Evolutionary conservation across 2,797 vertebrate species (phyloP).

Genomic region (Garrulus glandarius): DNA sequence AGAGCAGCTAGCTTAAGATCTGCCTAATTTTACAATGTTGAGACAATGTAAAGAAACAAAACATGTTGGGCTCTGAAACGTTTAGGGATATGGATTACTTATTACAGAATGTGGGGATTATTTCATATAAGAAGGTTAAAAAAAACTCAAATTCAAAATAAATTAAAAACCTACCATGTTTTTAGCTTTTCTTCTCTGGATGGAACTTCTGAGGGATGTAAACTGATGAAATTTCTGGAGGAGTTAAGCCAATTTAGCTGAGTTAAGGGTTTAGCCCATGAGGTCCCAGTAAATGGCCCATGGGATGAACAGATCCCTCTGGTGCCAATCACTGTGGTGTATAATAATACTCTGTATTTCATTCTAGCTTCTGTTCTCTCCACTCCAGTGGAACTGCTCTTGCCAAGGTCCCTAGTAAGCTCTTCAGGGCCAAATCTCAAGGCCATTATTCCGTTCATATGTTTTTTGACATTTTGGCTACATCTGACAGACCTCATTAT

Average conservation of each 20-base stretch:
- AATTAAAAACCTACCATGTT: background rate
- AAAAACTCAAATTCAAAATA: background rate
- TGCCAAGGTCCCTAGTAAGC: slow-evolving; percentile 49
- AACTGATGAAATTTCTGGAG: background rate
- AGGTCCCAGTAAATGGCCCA: background rate
- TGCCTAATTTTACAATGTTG: slow-evolving; percentile 6
- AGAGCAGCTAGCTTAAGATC: slow-evolving; percentile 21
- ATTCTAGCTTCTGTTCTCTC: slow-evolving; percentile 44
- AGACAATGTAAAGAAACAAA: background rate
- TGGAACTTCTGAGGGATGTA: background rate
- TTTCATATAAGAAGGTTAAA: background rate
- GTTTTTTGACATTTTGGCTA: slow-evolving; percentile 57
- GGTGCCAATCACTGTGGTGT: background rate
- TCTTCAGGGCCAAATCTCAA: slow-evolving; percentile 52
- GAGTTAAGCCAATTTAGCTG: background rate
- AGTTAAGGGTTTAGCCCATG: background rate
- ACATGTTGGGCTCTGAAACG: background rate
- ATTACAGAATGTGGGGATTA: background rate
- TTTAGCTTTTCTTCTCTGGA: background rate
- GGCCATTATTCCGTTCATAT: slow-evolving; percentile 47
- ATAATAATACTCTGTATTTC: background rate
- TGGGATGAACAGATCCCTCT: background rate
- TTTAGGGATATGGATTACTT: background rate
- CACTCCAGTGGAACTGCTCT: slow-evolving; percentile 25
- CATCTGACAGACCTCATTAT: slow-evolving; percentile 38